A percentile compares a stretch with the other conserved stretches of the same genome.
These are phyloP conservation scores for Tanytarsus gracilentus DNA, from an alignment of 2,888 invertebrate species.

Conservation along the genomic window DNA sequence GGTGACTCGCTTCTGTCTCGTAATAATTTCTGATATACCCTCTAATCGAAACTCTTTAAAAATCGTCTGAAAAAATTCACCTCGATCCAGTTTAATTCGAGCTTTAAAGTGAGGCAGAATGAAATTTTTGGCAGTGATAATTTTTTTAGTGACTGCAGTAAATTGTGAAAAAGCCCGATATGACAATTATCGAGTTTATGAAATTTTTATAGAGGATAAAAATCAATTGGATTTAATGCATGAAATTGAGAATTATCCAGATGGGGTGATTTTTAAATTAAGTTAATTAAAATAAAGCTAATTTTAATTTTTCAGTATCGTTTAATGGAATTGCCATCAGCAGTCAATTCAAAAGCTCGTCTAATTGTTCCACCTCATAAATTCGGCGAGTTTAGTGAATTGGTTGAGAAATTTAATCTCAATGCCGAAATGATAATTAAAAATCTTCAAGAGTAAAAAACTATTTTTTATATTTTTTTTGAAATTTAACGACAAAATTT, in stretches of 20 bases:
- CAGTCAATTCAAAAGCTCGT: neutral
- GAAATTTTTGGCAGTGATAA: too few relatives aligned
- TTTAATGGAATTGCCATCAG: neutral
- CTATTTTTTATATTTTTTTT: too few relatives aligned
- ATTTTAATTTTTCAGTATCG: neutral
- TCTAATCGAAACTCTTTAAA: too few relatives aligned
- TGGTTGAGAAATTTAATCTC: conserved; percentile 16
- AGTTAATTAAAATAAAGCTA: neutral
- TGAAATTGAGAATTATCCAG: conserved; percentile 22
- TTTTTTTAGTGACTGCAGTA: too few relatives aligned
- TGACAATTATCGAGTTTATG: conserved; percentile 30
- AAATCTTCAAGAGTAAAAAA: conserved; percentile 28
- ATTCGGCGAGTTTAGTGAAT: conserved; percentile 16
- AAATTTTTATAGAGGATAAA: conserved; percentile 4
- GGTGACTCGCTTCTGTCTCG: too few relatives aligned
- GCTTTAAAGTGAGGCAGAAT: too few relatives aligned
- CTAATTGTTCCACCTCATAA: conserved; percentile 27
- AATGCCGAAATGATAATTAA: conserved; percentile 1
- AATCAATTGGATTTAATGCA: conserved; percentile 13
- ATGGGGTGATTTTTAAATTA: conserved; percentile 7
- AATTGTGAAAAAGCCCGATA: conserved; percentile 30
- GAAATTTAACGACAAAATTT: neutral
- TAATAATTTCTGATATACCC: too few relatives aligned
- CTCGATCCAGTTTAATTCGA: too few relatives aligned
- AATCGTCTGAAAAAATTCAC: too few relatives aligned